These are phyloP conservation scores for Oreochromis mossambicus DNA, from an alignment of 2,797 vertebrate species.

Conservation along the genomic window DNA sequence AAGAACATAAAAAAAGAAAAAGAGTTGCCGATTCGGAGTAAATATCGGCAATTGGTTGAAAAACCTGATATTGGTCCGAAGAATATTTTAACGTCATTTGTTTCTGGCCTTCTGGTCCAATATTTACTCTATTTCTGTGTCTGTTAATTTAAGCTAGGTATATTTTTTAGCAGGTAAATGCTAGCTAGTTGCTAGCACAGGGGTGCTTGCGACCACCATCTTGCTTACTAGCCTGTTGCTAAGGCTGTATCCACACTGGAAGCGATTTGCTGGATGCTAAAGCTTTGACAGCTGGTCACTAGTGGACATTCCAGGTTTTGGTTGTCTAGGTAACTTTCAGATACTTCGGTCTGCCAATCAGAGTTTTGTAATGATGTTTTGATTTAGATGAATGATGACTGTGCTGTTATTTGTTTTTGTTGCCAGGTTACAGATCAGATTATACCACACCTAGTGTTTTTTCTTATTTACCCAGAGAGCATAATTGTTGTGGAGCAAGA, in stretches of 20 bases:
- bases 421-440: neutral
- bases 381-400: neutral
- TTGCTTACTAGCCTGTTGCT: neutral
- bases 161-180: neutral
- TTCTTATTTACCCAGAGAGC: neutral
- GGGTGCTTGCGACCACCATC: neutral
- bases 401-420: neutral
- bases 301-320: neutral
- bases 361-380: neutral
- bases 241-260: neutral
- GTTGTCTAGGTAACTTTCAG: fast-evolving
- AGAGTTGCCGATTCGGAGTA: fast-evolving
- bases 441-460: neutral
- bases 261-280: neutral
- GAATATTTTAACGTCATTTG: neutral
- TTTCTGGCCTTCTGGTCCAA: neutral
- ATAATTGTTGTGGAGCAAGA: neutral
- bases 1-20: neutral
- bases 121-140: neutral
- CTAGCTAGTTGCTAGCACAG: neutral
- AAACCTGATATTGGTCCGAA: neutral
- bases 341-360: neutral
- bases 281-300: neutral
- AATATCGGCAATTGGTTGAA: neutral
- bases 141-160: neutral